phyloP scores from a whole-genome alignment of 1,140 invertebrate species.

The Drosophila pachea region DNA sequence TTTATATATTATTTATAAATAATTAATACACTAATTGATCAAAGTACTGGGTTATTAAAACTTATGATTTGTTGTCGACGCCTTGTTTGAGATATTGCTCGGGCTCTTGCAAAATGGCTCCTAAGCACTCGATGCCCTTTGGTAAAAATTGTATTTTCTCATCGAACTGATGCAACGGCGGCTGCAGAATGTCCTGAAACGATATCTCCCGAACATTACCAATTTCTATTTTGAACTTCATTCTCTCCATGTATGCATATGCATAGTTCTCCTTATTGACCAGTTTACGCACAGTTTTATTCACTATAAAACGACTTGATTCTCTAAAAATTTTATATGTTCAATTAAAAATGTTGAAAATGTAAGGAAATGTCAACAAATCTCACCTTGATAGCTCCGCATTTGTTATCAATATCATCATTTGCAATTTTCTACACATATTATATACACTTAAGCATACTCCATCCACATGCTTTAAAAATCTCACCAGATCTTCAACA shows the following conservation, averaged over 20 bases:
- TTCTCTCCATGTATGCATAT: constrained; percentile 24
- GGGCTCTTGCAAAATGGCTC: constrained; percentile 44
- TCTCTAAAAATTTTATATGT: constrained; percentile 27
- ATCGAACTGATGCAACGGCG: constrained; percentile 54
- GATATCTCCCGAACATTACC: constrained; percentile 42
- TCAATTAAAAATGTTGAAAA: not conserved
- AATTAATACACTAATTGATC: too few relatives aligned
- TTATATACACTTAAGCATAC: constrained; percentile 17
- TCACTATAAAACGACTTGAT: constrained; percentile 42
- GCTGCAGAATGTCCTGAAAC: constrained; percentile 49
- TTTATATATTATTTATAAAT: too few relatives aligned
- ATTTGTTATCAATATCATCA: constrained; percentile 2
- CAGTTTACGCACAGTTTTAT: constrained; percentile 29
- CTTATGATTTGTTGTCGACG: constrained; percentile 6
- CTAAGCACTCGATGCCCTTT: constrained; percentile 50
- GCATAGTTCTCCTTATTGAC: constrained; percentile 23
- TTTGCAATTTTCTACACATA: constrained; percentile 20
- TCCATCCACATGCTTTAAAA: constrained; percentile 38
- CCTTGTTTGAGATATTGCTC: constrained; percentile 46
- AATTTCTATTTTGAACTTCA: constrained; percentile 40
- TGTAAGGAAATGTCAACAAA: not conserved
- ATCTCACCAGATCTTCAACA: constrained; percentile 22
- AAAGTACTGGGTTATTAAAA: not conserved
- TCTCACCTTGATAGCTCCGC: constrained; percentile 43
- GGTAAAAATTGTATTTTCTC: constrained; percentile 59